Evolutionary conservation across 2,797 vertebrate species (phyloP).

Genomic region (Macrochelys suwanniensis): DNA sequence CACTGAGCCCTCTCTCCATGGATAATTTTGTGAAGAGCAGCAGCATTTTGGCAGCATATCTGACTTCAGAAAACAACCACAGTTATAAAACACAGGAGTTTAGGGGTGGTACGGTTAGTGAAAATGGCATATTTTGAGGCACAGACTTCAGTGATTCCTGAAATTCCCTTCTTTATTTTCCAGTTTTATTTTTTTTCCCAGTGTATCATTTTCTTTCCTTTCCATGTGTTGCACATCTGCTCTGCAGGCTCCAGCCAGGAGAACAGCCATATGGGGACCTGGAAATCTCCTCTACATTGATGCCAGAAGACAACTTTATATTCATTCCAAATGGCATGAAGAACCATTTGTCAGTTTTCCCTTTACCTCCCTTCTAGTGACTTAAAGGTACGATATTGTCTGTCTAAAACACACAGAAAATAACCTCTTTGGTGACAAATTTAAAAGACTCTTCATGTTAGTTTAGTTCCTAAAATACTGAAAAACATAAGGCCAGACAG

Average conservation of each 20-base stretch:
- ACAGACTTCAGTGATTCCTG: conserved; percentile 41
- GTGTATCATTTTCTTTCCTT: conserved; percentile 54
- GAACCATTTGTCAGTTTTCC: conserved; percentile 57
- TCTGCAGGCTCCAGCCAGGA: conserved; percentile 59
- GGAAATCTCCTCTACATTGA: conserved; percentile 64
- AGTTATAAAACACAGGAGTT: conserved; percentile 45
- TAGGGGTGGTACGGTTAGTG: neutral
- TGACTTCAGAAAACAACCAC: conserved; percentile 50
- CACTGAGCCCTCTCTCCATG: conserved; percentile 44
- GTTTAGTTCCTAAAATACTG: conserved; percentile 18
- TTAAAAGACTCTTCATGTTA: conserved; percentile 16
- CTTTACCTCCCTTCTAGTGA: conserved; percentile 5
- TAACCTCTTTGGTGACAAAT: conserved; percentile 4
- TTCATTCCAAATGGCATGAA: conserved; percentile 69
- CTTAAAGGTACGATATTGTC: conserved; percentile 20
- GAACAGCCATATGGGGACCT: conserved; percentile 71
- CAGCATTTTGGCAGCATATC: conserved; percentile 54
- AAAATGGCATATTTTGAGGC: conserved; percentile 28
- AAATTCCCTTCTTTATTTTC: conserved; percentile 55
- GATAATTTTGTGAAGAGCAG: conserved; percentile 54
- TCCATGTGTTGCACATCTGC: conserved; percentile 75
- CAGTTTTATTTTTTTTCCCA: conserved; percentile 46
- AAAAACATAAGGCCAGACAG: neutral
- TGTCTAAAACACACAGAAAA: conserved; percentile 48
- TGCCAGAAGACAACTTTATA: conserved; percentile 72